Conservation (phyloP, 2,888 invertebrate species). For the Pseudococcus viburni region DNA sequence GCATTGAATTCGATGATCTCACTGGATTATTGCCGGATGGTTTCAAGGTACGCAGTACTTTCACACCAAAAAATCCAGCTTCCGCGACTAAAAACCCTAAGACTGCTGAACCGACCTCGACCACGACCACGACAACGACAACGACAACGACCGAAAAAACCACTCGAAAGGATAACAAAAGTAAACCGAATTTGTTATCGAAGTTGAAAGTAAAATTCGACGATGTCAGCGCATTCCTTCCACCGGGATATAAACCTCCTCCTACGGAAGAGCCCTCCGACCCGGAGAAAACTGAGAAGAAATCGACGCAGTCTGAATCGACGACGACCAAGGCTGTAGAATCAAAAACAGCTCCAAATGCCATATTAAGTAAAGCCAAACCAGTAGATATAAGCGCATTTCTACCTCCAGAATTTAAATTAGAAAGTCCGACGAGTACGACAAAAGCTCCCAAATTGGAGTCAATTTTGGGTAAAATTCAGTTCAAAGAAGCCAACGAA, state of each 20-base stretch:
- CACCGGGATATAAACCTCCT: slow-evolving; percentile 76
- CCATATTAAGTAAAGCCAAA: slow-evolving; percentile 67
- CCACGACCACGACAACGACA: slow-evolving; percentile 65
- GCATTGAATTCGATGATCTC: slow-evolving; percentile 70
- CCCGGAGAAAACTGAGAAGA: background rate
- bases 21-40: slow-evolving; percentile 77
- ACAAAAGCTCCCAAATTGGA: slow-evolving; percentile 68
- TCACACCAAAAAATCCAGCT: slow-evolving; percentile 69
- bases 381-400: slow-evolving; percentile 75
- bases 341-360: slow-evolving; percentile 16
- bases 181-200: slow-evolving; percentile 67
- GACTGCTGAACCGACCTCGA: slow-evolving; percentile 59
- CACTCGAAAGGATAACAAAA: slow-evolving; percentile 64
- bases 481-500: slow-evolving; percentile 70
- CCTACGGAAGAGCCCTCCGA: slow-evolving; percentile 2
- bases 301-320: background rate
- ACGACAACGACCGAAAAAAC: slow-evolving; percentile 67
- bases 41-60: slow-evolving; percentile 71
- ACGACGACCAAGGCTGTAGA: background rate
- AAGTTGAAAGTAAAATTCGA: slow-evolving; percentile 70
- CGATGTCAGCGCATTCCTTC: slow-evolving; percentile 75
- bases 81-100: slow-evolving; percentile 67
- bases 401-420: slow-evolving; percentile 78
- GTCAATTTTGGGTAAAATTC: slow-evolving; percentile 70
- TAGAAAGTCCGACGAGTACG: slow-evolving; percentile 70